These are phyloP conservation scores for Patella depressa DNA, from an alignment of 2,888 invertebrate genomes.

Conservation along the genomic window DNA sequence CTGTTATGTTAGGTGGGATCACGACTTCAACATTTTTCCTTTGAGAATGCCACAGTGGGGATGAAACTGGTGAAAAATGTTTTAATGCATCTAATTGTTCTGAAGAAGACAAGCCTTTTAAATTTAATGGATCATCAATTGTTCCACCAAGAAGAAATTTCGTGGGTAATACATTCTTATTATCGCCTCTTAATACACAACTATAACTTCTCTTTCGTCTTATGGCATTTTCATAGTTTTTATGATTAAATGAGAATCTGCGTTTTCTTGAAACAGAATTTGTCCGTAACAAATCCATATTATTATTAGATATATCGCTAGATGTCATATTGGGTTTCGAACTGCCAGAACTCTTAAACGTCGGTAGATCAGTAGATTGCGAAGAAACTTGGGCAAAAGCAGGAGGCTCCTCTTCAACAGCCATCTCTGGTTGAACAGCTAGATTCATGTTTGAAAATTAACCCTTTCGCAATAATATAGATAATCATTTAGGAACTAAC, in stretches of 20 bases:
- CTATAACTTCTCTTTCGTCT: conserved; percentile 33
- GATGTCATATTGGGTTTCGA: too few relatives aligned
- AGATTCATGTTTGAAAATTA: too few relatives aligned
- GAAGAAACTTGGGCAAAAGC: too few relatives aligned
- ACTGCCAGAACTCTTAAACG: too few relatives aligned
- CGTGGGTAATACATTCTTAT: conserved; percentile 83
- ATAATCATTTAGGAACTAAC: too few relatives aligned
- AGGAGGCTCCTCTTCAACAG: too few relatives aligned
- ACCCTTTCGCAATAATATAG: too few relatives aligned
- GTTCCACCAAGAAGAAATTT: conserved; percentile 95
- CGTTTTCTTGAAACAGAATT: neutral
- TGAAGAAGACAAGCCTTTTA: conserved; percentile 84
- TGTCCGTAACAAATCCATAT: neutral
- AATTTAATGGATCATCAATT: conserved; percentile 93
- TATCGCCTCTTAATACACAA: conserved; percentile 30
- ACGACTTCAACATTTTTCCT: conserved; percentile 87
- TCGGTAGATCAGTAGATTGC: too few relatives aligned
- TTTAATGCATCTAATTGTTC: conserved; percentile 74
- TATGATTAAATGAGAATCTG: neutral
- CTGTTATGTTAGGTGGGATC: conserved; percentile 91
- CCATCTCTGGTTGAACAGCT: too few relatives aligned
- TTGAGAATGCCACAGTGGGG: conserved; percentile 87
- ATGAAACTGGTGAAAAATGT: conserved; percentile 92
- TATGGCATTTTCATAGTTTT: conserved; percentile 25
- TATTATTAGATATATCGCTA: too few relatives aligned